Evolutionary conservation across 2,888 invertebrate species (phyloP).

Genomic region (Antheraea assamensis): DNA sequence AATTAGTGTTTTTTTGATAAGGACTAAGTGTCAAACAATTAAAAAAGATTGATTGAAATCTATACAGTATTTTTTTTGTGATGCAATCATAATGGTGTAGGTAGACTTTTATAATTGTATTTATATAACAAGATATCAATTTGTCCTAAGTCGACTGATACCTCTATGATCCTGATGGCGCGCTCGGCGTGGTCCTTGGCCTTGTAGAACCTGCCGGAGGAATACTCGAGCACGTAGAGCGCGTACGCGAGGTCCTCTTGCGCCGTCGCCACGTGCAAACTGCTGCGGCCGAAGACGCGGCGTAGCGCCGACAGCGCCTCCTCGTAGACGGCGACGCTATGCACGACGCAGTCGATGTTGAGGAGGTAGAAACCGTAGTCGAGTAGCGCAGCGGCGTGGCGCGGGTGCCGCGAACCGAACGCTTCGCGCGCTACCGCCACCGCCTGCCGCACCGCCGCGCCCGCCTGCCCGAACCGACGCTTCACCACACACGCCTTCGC

Average conservation of each 20-base stretch:
- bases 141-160: no score
- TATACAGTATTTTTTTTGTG: no score
- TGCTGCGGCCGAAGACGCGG: slow-evolving; percentile 90
- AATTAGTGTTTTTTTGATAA: no score
- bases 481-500: slow-evolving; percentile 95
- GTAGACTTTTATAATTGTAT: no score
- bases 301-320: slow-evolving; percentile 88
- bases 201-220: slow-evolving; percentile 91
- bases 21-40: no score
- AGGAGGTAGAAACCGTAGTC: slow-evolving; percentile 96
- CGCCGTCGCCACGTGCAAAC: slow-evolving; percentile 93
- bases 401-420: slow-evolving; percentile 87
- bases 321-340: slow-evolving; percentile 93
- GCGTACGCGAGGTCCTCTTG: slow-evolving; percentile 97
- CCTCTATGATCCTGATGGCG: slow-evolving; percentile 91
- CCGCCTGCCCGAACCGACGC: slow-evolving; percentile 91
- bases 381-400: slow-evolving; percentile 91
- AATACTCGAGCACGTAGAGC: slow-evolving; percentile 95
- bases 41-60: no score
- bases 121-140: no score
- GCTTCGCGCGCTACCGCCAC: slow-evolving; percentile 85
- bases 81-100: no score
- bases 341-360: slow-evolving; percentile 92
- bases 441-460: slow-evolving; percentile 91
- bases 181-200: slow-evolving; percentile 92